Evolutionary conservation across 2,797 vertebrate species (phyloP), one percentile per base, ranked within the genome.

Genomic region (Sorex maritimensis): DNA sequence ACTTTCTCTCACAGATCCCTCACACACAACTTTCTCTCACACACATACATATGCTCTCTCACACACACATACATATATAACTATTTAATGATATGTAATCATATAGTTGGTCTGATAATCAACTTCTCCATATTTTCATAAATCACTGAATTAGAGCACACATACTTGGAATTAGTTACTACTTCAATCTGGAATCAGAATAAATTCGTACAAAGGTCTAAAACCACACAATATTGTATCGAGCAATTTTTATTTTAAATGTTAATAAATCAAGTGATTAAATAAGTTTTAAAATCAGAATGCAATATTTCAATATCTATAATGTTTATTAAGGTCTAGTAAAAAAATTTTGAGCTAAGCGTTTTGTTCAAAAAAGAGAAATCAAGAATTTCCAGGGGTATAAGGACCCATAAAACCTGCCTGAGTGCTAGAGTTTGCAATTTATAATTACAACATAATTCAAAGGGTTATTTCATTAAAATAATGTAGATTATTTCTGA

Each of bases 281-380:
- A 2, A 67, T 17, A 80, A 68, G 11, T 10, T 23, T 93, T 80
- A 78, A 88, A 79, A 83, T 68, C 2, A 93, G 23, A 79, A 49
- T 28, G 26, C 2, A 78, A 1, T 46, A 15, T 77, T 41, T 87
- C 5, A 84, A 78, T 2, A 77, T 7, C 30, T 86, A 49, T 28
- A 41, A 17, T 74, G 75, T 2, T 77, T 30, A 81, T 7, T 15
- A 72, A 82, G 1, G 72, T 17, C 71, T 38, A 55, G 41, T 65
- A 90, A 83, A 1, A 81, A 67, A 65, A 80, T 44, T 65, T 34
- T 72, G 55, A 63, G 44, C 0, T 65, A 41, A 15, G 15, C 6
- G 34, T 81, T 85, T 86, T 63, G 15, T 46, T 85, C 23, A 55
- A 63, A 89, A 82, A 67, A 84, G 67, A 86, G 21, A 93, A 85